phyloP scores from a whole-genome alignment of 2,797 vertebrate genomes.

The Leucoraja ocellata region DNA sequence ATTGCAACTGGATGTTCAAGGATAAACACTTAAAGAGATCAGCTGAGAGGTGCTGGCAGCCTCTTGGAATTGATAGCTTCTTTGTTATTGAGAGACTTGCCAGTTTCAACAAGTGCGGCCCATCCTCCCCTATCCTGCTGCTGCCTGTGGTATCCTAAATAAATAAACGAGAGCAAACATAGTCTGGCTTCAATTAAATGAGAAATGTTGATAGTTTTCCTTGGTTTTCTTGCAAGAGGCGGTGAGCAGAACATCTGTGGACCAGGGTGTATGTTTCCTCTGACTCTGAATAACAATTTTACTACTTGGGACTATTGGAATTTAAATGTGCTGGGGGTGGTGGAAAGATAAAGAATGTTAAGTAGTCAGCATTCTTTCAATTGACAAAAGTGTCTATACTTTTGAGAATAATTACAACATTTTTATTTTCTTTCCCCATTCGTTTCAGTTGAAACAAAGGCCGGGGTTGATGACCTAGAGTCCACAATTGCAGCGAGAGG shows the following conservation, averaged over 20 bases:
- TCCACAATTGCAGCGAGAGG: conserved; percentile 44
- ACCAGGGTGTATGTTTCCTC: conserved; percentile 21
- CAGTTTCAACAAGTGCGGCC: conserved; percentile 36
- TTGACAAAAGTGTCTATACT: conserved; percentile 14
- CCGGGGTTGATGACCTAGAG: conserved; percentile 42
- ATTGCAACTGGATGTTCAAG: conserved; percentile 6
- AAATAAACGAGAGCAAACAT: conserved; percentile 36
- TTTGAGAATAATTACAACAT: conserved; percentile 8
- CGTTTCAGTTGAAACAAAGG: conserved; percentile 56
- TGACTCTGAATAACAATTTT: conserved; percentile 3
- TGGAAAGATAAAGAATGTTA: conserved; percentile 63
- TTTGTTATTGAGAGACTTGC: conserved; percentile 34
- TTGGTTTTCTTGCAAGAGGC: conserved; percentile 36
- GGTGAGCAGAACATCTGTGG: conserved; percentile 26
- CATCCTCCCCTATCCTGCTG: conserved; percentile 37
- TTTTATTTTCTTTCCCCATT: conserved; percentile 42
- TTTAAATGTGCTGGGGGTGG: conserved; percentile 61
- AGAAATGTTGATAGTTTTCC: conserved; percentile 34
- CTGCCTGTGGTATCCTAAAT: conserved; percentile 37
- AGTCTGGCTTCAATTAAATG: conserved; percentile 37
- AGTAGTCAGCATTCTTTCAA: conserved; percentile 56
- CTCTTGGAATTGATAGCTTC: conserved; percentile 35
- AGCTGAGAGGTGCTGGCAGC: conserved; percentile 36
- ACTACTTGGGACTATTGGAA: conserved; percentile 49
- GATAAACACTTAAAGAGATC: neutral